These are phyloP conservation scores for Spinus olivaceus DNA, from an alignment of 2,797 vertebrate genomes.

Conservation along the genomic window DNA sequence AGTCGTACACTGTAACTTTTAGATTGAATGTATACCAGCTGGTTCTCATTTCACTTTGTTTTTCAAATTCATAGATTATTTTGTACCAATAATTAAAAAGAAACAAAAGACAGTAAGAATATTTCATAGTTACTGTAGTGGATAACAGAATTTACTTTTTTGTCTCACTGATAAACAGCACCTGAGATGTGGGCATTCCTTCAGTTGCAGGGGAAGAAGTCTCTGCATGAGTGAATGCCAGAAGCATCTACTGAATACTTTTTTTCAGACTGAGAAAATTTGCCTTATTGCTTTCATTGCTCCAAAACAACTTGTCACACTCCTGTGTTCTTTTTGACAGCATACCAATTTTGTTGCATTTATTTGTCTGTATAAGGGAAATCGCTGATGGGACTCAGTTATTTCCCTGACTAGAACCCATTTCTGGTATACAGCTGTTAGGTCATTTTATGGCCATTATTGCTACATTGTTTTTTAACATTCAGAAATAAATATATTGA, in stretches of 20 bases:
- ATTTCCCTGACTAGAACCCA: not conserved
- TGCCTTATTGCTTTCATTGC: not conserved
- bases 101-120: not conserved
- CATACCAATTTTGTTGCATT: not conserved
- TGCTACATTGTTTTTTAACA: not conserved
- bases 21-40: not conserved
- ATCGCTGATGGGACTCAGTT: not conserved
- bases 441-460: not conserved
- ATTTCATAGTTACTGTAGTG: not conserved
- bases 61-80: constrained; percentile 9
- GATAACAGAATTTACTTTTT: constrained; percentile 13
- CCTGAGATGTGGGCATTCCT: not conserved
- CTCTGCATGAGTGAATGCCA: not conserved
- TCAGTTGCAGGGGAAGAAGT: not conserved
- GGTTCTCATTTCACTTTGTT: not conserved
- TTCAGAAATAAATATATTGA: not conserved
- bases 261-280: not conserved
- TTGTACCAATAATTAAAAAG: not conserved
- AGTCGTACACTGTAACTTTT: not conserved
- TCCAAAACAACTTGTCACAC: not conserved
- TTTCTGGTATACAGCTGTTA: not conserved
- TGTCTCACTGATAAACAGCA: not conserved
- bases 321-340: not conserved
- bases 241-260: not conserved
- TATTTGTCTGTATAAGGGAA: not conserved